Evolutionary conservation across 2,888 invertebrate genomes (phyloP).

Genomic region (Epistrophe grossulariae): DNA sequence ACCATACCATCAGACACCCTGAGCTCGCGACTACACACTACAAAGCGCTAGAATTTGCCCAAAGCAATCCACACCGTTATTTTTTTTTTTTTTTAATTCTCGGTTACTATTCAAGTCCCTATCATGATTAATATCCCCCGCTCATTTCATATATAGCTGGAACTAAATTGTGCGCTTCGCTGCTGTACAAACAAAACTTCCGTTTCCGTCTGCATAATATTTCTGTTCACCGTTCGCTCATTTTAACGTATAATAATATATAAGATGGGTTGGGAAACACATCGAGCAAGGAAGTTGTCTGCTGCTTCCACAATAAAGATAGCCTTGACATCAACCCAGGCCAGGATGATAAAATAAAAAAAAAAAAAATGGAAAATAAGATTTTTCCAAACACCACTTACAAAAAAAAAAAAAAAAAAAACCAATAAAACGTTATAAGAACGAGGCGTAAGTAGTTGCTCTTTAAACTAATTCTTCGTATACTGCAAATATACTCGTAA

Average conservation of each 20-base stretch:
- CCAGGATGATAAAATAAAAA: background rate
- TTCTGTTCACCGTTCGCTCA: slow-evolving; percentile 5
- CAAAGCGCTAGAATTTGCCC: background rate
- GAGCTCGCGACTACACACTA: background rate
- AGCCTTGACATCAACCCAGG: slow-evolving; percentile 5
- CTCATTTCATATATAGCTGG: background rate
- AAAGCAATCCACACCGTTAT: slow-evolving; percentile 9
- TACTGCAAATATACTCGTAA: background rate
- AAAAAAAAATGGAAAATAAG: background rate
- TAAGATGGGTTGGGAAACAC: background rate
- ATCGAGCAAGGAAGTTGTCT: slow-evolving; percentile 12
- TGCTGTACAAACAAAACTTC: slow-evolving; percentile 29
- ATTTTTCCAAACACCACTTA: background rate
- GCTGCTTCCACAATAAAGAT: slow-evolving; percentile 5
- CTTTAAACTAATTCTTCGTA: background rate
- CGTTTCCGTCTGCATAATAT: slow-evolving; percentile 31
- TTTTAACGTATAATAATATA: background rate
- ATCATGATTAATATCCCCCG: slow-evolving; percentile 12
- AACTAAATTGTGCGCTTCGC: slow-evolving; percentile 13
- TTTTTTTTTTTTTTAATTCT: background rate
- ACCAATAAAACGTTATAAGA: background rate
- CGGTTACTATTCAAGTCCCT: slow-evolving; percentile 15
- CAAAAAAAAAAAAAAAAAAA: background rate
- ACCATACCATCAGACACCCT: background rate
- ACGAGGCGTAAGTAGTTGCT: slow-evolving; percentile 5